Base-by-base conservation (phyloP, 2,113 vertebrate genomes). In the Aspiorhynchus laticeps region DNA sequence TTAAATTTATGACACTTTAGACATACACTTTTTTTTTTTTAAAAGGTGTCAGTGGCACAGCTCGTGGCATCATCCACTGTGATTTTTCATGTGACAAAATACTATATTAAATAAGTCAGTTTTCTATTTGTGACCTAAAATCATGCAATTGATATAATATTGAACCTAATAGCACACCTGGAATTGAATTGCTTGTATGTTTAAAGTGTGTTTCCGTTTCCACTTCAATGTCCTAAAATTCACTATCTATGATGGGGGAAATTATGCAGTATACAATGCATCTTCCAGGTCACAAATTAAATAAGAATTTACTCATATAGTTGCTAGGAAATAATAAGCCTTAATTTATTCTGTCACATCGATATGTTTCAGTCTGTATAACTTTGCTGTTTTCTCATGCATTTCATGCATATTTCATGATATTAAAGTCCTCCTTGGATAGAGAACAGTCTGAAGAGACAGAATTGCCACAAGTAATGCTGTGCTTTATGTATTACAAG, bases 401-500 rank as follows among this genome's bases (percentile, higher is more conserved):
- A 85, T 87, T 89, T 85, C 71, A 85, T 87, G 75, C 53, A 84
- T 88, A 89, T 86, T 86, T 73, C 74, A 88, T 88, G 79, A 87
- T 63, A 82, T 69, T 56, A 84, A 84, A 63, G 46, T 56, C 31
- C 43, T 67, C 36, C 28, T 38, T 28, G 17, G 31, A 63, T 74
- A 56, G 48, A 74, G 7, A 74, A 83, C 24, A 33, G 41, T 69
- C n/a, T 71, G 63, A 73, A n/a, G 11, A 53, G 48, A 53, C 11
- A 83, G 61, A 82, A 48, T n/a, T 36, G 26, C 26, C 63, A 82
- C 41, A 28, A 41, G 79, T 80, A 63, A 61, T 4, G 15, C 21
- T 8, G 9, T 31, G 63, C 31, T 48, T 28, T 51, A 26, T 36
- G 31, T 74, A 38, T 36, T 28, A 56, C 46, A 56, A 14, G 17